A percentile compares a stretch with the other conserved stretches of the same genome.
phyloP scores from a whole-genome alignment of 2,888 invertebrate genomes.

The Stomorhina lunata region DNA sequence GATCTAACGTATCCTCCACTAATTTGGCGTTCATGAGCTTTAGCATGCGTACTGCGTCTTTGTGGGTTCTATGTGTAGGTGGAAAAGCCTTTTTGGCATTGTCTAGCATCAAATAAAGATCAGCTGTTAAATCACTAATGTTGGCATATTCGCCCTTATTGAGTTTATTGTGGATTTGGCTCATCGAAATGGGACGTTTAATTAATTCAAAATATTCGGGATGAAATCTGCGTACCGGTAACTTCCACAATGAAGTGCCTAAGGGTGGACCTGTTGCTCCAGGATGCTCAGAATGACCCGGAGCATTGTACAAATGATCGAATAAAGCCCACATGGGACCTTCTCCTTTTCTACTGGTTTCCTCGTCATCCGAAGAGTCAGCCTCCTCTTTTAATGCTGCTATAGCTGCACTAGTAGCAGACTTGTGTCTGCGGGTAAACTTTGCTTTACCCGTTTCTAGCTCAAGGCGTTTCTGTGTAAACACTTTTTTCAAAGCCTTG shows the following conservation, averaged over 20 bases:
- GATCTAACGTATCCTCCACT: conserved; percentile 77
- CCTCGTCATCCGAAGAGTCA: conserved; percentile 84
- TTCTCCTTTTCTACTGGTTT: conserved; percentile 82
- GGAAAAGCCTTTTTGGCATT: conserved; percentile 96
- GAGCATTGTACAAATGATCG: conserved; percentile 87
- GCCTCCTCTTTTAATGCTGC: conserved; percentile 82
- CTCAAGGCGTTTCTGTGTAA: conserved; percentile 85
- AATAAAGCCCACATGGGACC: conserved; percentile 95
- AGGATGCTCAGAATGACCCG: conserved; percentile 81
- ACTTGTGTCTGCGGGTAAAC: conserved; percentile 77
- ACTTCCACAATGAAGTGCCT: conserved; percentile 94
- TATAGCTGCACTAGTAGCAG: conserved; percentile 73
- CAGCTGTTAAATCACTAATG: conserved; percentile 93
- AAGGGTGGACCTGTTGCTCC: conserved; percentile 86
- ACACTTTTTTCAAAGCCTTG: conserved; percentile 88
- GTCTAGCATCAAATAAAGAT: conserved; percentile 97
- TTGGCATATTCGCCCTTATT: conserved; percentile 90
- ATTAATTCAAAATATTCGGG: conserved; percentile 99
- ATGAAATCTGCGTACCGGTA: conserved; percentile 94
- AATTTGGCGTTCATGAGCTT: conserved; percentile 91
- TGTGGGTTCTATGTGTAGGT: conserved; percentile 89
- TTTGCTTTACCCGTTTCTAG: conserved; percentile 85
- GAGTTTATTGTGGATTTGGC: conserved; percentile 93
- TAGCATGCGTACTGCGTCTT: conserved; percentile 91
- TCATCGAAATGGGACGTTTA: conserved; percentile 95